These are phyloP conservation scores for Bagarius yarrelli DNA, from an alignment of 2,113 vertebrate species.

Conservation along the genomic window DNA sequence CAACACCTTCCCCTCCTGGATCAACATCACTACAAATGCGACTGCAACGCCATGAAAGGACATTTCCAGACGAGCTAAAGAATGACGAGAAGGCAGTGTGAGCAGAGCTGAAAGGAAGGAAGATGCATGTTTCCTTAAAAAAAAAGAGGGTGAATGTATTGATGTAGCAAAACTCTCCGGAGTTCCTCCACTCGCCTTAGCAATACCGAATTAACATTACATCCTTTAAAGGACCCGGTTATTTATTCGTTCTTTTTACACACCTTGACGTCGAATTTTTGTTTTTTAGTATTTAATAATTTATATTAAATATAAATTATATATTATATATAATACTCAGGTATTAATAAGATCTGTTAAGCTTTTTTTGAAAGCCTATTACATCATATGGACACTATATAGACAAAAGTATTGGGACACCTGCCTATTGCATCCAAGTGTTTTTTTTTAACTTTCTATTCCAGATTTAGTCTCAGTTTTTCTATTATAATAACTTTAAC, in stretches of 20 bases:
- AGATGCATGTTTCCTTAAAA: neutral
- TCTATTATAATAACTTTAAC: too few species aligned
- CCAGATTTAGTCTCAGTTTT: too few species aligned
- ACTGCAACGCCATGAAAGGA: slow-evolving; percentile 19
- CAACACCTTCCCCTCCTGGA: slow-evolving; percentile 84
- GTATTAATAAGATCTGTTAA: too few species aligned
- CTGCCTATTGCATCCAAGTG: too few species aligned
- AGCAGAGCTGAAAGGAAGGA: neutral
- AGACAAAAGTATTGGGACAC: too few species aligned
- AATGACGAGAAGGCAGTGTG: neutral
- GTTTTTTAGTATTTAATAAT: neutral
- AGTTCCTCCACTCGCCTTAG: neutral
- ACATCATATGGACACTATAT: too few species aligned
- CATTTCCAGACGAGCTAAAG: neutral
- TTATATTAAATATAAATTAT: too few species aligned
- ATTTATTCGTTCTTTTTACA: slow-evolving; percentile 21
- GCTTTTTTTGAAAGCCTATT: too few species aligned
- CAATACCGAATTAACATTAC: neutral
- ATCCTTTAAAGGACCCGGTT: neutral
- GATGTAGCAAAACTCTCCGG: neutral
- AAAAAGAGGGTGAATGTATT: neutral
- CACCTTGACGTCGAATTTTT: neutral
- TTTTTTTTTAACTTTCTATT: too few species aligned
- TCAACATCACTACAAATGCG: slow-evolving; percentile 68
- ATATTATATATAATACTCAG: too few species aligned